Conservation (phyloP, 2,888 invertebrate genomes). For the Cheilosia urbana region DNA sequence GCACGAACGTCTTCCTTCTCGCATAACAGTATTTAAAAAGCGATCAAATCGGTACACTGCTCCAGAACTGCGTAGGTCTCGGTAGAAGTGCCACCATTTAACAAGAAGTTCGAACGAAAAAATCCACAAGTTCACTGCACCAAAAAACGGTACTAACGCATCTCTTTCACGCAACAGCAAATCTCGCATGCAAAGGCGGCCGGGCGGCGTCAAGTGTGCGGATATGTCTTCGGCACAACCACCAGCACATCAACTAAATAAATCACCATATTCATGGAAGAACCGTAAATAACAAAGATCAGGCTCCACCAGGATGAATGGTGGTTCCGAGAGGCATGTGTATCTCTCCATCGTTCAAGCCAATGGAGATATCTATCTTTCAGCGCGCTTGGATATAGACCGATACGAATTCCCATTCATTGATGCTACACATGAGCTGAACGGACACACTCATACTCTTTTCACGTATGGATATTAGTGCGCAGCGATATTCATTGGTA, state of each 20-base stretch:
- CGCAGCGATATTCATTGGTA: conserved; percentile 26
- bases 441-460: conserved; percentile 36
- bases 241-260: conserved; percentile 54
- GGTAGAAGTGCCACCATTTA: too few relatives aligned
- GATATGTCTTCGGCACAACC: conserved; percentile 63
- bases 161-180: conserved; percentile 16
- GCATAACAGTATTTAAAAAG: too few relatives aligned
- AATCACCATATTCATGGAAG: conserved; percentile 63
- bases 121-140: not conserved
- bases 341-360: conserved; percentile 66
- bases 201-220: conserved; percentile 53
- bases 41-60: too few relatives aligned
- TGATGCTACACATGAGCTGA: conserved; percentile 36
- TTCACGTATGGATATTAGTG: conserved; percentile 48
- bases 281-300: conserved; percentile 69
- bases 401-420: conserved; percentile 70
- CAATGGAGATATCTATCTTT: conserved; percentile 74
- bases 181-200: conserved; percentile 32
- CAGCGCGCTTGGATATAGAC: conserved; percentile 70
- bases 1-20: too few relatives aligned
- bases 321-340: conserved; percentile 57
- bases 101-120: not conserved
- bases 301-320: conserved; percentile 49
- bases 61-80: too few relatives aligned
- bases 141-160: not conserved